Evolutionary conservation across 1,140 invertebrate species (phyloP).

Genomic region (Lineus longissimus): DNA sequence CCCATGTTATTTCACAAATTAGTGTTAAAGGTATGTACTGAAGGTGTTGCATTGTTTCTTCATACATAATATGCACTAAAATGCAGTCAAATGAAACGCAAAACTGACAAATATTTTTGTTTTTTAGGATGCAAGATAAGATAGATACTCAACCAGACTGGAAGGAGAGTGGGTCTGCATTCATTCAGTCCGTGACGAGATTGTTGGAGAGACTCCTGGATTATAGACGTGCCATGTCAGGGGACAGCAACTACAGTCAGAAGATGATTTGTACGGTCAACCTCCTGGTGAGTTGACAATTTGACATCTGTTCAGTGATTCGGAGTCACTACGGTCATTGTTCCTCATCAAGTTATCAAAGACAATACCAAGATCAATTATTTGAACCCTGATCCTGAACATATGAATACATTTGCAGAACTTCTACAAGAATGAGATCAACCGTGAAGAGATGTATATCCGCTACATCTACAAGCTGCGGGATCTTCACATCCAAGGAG

Average conservation of each 20-base stretch:
- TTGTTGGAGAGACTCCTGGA: constrained; percentile 84
- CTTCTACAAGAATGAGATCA: constrained; percentile 49
- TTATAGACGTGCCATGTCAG: constrained; percentile 83
- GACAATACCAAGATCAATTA: too few relatives aligned
- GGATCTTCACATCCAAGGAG: constrained; percentile 38
- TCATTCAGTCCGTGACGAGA: constrained; percentile 85
- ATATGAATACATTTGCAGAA: constrained; percentile 62
- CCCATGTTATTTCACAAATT: too few relatives aligned
- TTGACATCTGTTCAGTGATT: constrained; percentile 4
- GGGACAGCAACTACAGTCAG: constrained; percentile 87
- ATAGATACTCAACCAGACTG: constrained; percentile 82
- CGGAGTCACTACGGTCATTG: too few relatives aligned
- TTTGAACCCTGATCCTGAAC: too few relatives aligned
- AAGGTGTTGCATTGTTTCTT: too few relatives aligned
- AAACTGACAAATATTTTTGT: constrained; percentile 17
- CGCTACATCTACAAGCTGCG: constrained; percentile 49
- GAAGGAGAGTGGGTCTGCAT: constrained; percentile 84
- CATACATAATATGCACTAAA: too few relatives aligned
- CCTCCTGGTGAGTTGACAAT: constrained; percentile 51
- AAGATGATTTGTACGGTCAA: constrained; percentile 24
- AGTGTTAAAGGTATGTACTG: too few relatives aligned
- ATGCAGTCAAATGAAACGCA: too few relatives aligned
- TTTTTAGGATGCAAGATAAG: constrained; percentile 74
- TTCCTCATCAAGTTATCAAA: too few relatives aligned
- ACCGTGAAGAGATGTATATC: constrained; percentile 47